phyloP scores from a whole-genome alignment of 2,888 invertebrate species.

The Cryptophagus acutangulus region DNA sequence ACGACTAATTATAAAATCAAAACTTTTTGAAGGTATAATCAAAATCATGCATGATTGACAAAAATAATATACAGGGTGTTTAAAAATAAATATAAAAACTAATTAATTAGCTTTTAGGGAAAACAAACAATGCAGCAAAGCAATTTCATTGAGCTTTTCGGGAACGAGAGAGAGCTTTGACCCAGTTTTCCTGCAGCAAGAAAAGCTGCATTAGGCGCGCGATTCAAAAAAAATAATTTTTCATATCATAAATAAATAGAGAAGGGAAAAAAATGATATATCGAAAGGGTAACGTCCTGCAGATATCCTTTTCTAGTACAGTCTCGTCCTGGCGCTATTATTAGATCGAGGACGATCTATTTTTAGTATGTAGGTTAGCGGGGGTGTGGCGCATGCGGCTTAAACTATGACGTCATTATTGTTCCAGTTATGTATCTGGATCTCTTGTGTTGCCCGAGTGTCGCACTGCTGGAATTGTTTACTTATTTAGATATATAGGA shows the following conservation, averaged over 20 bases:
- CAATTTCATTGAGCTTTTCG: no score
- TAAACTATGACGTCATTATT: constrained; percentile 49
- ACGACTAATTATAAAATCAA: no score
- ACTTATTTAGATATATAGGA: constrained; percentile 15
- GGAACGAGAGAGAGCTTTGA: constrained; percentile 27
- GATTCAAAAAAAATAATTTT: not conserved
- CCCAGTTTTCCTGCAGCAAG: constrained; percentile 22
- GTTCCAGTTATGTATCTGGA: constrained; percentile 31
- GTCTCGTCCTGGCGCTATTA: constrained; percentile 46
- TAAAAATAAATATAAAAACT: no score
- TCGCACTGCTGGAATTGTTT: constrained; percentile 26
- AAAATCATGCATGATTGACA: no score
- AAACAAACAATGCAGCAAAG: no score
- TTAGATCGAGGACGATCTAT: constrained; percentile 49
- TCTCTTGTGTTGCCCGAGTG: constrained; percentile 20
- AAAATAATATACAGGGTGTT: no score
- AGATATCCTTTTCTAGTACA: constrained; percentile 30
- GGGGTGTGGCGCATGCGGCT: constrained; percentile 41
- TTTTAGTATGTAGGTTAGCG: constrained; percentile 49
- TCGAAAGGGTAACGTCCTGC: constrained; percentile 37
- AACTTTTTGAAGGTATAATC: no score
- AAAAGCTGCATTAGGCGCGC: constrained; percentile 3
- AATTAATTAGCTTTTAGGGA: no score
- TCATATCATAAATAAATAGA: not conserved
- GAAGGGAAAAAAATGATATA: constrained; percentile 1